Evolutionary conservation across 2,888 invertebrate genomes (phyloP).

Genomic region (Rhamnusium bicolor): DNA sequence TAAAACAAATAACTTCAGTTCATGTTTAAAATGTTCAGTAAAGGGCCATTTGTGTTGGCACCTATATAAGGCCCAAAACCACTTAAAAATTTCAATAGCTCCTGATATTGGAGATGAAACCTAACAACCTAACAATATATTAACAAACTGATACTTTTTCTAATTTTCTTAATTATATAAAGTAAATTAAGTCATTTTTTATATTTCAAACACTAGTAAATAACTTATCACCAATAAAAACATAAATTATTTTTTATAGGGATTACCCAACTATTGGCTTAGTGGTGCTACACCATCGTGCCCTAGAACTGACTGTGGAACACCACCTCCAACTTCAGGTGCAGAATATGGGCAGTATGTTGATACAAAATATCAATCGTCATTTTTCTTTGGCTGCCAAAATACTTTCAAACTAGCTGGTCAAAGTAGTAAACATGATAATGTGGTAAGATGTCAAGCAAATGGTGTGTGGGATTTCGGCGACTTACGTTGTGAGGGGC

Average conservation of each 20-base stretch:
- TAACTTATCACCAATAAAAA: not conserved
- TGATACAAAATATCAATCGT: slow-evolving; percentile 93
- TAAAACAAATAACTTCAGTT: not conserved
- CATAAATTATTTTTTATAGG: slow-evolving; percentile 69
- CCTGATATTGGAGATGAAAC: too few species aligned
- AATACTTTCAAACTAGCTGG: slow-evolving; percentile 96
- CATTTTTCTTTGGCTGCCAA: slow-evolving; percentile 96
- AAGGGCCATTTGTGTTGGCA: too few species aligned
- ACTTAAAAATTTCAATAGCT: too few species aligned
- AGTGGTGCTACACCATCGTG: slow-evolving; percentile 90
- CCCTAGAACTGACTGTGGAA: slow-evolving; percentile 92
- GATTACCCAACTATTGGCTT: slow-evolving; percentile 92
- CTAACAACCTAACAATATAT: too few species aligned
- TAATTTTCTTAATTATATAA: too few species aligned
- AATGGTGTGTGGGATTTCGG: slow-evolving; percentile 99
- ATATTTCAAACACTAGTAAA: too few species aligned
- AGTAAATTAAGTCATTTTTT: too few species aligned
- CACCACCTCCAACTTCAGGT: slow-evolving; percentile 92
- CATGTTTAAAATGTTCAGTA: too few species aligned
- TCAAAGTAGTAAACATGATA: slow-evolving; percentile 92
- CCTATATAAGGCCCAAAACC: too few species aligned
- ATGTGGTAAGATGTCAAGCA: slow-evolving; percentile 91
- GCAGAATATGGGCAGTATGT: slow-evolving; percentile 92
- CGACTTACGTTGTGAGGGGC: slow-evolving; percentile 95
- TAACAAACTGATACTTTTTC: too few species aligned